Evolutionary conservation across 2,113 vertebrate genomes (phyloP), one percentile per base, ranked within the genome.

Genomic region (Dipodomys stephensi): DNA sequence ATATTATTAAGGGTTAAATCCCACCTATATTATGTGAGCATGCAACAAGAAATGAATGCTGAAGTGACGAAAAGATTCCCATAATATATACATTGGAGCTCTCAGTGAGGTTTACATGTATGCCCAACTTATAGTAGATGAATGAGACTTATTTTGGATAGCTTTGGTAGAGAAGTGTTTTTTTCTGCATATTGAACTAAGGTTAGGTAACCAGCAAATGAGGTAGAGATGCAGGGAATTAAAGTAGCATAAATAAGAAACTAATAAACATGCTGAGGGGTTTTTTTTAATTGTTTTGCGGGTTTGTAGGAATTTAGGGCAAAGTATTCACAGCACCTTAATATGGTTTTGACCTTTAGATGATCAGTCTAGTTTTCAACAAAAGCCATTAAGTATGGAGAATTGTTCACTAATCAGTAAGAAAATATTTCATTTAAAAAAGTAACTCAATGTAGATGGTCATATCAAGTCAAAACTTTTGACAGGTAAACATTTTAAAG

Each of bases 351-450:
- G 79, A 91, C 67, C 88, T 94, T 23, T 62, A 44, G 28, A 20
- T 78, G 44, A 87, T 44, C 22, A 13, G 49, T 73, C 44, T 81
- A 87, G 35, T 80, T 95, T 92, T 86, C 80, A 92, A 32, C 64
- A 87, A 94, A 93, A 91, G 68, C 89, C 78, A 93, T 84, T 77
- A 46, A 80, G 25, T 60, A 84, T 93, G 84, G 83, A 87, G 57
- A 82, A 62, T 78, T 92, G 15, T 87, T 92, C n/a, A 91, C 7
- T 86, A 94, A 86, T 88, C n/a, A 87, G n/a, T 88, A 53, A 91
- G 80, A 92, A 93, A 82, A 73, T 80, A 44, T 71, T 35, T 82
- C 77, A 80, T 80, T 86, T 87, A 73, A 16, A n/a, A 30, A 93
- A 35, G 4, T 80, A 90, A 67, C 12, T 72, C 44, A 64, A 69